Conservation (phyloP, 2,888 invertebrate genomes). For the Agrotis clavis region DNA sequence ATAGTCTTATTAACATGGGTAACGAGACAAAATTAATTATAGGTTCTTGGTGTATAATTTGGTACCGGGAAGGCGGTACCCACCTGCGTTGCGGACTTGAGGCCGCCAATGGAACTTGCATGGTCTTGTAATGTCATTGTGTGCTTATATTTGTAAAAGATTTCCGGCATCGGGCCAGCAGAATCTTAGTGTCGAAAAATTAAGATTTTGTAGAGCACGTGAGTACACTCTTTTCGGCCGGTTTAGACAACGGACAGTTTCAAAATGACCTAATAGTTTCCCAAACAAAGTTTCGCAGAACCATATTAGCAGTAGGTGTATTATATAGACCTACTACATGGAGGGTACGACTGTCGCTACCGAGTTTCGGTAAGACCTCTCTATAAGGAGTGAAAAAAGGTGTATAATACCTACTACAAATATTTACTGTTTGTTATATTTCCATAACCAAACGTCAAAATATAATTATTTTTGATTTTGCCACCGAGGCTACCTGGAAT, state of each 20-base stretch:
- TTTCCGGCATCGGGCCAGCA: constrained; percentile 13
- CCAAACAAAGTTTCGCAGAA: not conserved
- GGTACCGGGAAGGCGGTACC: constrained; percentile 57
- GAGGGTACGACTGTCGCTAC: too few species aligned
- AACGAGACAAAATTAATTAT: constrained; percentile 66
- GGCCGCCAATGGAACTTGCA: constrained; percentile 48
- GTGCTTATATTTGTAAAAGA: constrained; percentile 17
- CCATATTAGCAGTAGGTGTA: too few species aligned
- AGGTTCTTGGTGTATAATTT: constrained; percentile 58
- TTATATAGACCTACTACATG: too few species aligned
- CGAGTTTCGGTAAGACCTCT: too few species aligned
- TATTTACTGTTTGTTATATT: not conserved
- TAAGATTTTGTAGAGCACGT: not conserved
- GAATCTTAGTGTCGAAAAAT: not conserved
- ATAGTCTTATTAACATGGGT: constrained; percentile 61
- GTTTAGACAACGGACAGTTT: not conserved
- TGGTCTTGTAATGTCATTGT: constrained; percentile 38
- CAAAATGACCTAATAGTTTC: not conserved
- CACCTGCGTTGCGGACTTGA: constrained; percentile 48
- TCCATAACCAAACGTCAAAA: not conserved
- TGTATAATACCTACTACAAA: not conserved
- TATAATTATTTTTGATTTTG: not conserved
- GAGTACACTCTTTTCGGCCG: not conserved
- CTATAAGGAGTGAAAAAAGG: too few species aligned
- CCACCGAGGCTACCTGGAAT: too few species aligned